Base-by-base conservation (phyloP, 2,113 vertebrate genomes). In the Sardina pilchardus region DNA sequence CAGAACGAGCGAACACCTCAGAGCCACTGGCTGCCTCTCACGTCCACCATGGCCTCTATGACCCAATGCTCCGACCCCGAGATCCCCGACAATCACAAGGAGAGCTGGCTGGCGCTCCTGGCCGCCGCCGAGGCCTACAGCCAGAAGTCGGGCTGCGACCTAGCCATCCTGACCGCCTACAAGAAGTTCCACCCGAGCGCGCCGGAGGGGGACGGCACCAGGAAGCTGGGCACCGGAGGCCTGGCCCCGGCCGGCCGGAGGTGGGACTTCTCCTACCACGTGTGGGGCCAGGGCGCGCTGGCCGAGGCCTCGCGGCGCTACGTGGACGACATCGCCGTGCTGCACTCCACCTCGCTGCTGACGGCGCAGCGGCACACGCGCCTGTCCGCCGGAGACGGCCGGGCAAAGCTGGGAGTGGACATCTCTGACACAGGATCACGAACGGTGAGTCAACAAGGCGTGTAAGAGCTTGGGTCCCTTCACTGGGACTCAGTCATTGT, bases 281-380 rank as follows among this genome's bases (percentile, higher is more conserved):
- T 96, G 1, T 97, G 97, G 81, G 97, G 97, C 9, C 96, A 95
- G 0, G 97, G 97, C 0, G 93, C 96, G 1, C 93, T 98, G 88
- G 96, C 96, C 0, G 97, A 97, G 75, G 96, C 97, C 0, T 93
- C 96, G 0, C 95, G 95, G 10, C 94, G 95, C 87, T 98, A 97
- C 92, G 88, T 97, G 86, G 97, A 97, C 0, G 97, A 98, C 92
- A 98, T 98, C 3, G 95, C 96, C 0, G 95, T 96, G 88, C 95
- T 97, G 36, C 97, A 98, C 91, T 95, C 96, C 86, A 96, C 95
- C 0, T 96, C 96, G 0, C 89, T 96, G 26, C 93, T 96, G 0
- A 96, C 88, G 0, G 92, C 94, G 26, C 95, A 95, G 0, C 93
- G 94, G 81, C 93, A 94, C 9, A 91, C 91, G 0, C 92, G 93